phyloP scores from a whole-genome alignment of 2,888 invertebrate species.

The Myathropa florea region DNA sequence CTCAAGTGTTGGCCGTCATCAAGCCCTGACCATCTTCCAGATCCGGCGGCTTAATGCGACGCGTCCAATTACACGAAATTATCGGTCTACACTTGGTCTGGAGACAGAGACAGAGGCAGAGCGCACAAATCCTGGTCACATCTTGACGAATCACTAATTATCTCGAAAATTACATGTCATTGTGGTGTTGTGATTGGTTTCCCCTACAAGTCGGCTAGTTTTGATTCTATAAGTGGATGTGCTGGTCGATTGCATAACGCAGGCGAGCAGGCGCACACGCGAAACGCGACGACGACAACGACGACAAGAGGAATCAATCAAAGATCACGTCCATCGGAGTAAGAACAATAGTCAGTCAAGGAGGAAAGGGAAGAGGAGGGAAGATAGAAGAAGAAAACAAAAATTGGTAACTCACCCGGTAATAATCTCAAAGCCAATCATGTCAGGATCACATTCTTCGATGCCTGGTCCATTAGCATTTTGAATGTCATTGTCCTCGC shows the following conservation, averaged over 20 bases:
- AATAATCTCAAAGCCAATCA: constrained; percentile 94
- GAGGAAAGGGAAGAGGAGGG: background rate
- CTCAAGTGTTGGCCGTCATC: background rate
- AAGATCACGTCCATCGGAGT: constrained; percentile 48
- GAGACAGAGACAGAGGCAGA: constrained; percentile 16
- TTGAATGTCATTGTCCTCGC: constrained; percentile 73
- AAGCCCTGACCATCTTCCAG: background rate
- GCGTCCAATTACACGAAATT: constrained; percentile 59
- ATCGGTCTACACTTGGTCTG: constrained; percentile 40
- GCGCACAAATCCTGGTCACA: constrained; percentile 61
- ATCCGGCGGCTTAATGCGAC: constrained; percentile 41
- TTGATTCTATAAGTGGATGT: constrained; percentile 45
- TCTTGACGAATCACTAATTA: constrained; percentile 62
- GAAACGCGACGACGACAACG: background rate
- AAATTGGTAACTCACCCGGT: constrained; percentile 85
- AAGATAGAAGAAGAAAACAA: constrained; percentile 9
- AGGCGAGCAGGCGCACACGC: background rate
- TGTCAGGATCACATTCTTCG: constrained; percentile 93
- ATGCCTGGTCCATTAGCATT: constrained; percentile 73
- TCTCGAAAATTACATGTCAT: constrained; percentile 69
- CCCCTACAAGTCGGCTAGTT: constrained; percentile 23
- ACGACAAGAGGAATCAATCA: constrained; percentile 52
- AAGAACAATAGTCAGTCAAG: constrained; percentile 37
- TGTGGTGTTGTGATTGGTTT: constrained; percentile 64
- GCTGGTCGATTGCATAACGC: constrained; percentile 58